Conservation (phyloP, 2,113 vertebrate genomes). For the Lipophrys pholis region DNA sequence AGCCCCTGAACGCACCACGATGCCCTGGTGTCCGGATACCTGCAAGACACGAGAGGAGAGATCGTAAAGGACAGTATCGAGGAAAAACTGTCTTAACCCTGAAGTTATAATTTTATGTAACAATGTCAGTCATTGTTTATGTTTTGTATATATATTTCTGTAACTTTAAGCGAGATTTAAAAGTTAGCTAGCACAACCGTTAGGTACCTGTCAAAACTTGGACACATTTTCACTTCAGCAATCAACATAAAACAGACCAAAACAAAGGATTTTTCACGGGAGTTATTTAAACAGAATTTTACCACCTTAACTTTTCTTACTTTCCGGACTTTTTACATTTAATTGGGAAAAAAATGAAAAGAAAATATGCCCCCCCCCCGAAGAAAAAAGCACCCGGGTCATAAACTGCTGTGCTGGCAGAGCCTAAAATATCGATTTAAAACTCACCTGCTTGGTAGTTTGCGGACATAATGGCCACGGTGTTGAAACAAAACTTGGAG, state of each 20-base stretch:
- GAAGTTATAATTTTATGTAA: neutral
- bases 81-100: neutral
- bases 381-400: constrained; percentile 32
- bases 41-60: constrained; percentile 11
- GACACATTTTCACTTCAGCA: neutral
- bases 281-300: neutral
- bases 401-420: constrained; percentile 61
- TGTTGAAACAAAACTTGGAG: constrained; percentile 17
- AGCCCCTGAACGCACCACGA: constrained; percentile 60
- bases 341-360: neutral
- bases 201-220: neutral
- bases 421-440: constrained; percentile 23
- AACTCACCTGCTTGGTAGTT: constrained; percentile 70
- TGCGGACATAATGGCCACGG: constrained; percentile 55
- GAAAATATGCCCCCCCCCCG: no score
- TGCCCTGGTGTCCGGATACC: constrained; percentile 52
- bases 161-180: no score
- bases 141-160: no score
- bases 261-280: neutral
- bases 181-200: constrained; percentile 2
- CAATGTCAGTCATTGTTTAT: no score
- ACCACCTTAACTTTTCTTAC: neutral
- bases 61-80: neutral
- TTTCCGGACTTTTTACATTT: constrained; percentile 8
- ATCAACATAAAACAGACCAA: neutral